Evolutionary conservation across 2,888 invertebrate genomes (phyloP).

Genomic region (Mantis religiosa): DNA sequence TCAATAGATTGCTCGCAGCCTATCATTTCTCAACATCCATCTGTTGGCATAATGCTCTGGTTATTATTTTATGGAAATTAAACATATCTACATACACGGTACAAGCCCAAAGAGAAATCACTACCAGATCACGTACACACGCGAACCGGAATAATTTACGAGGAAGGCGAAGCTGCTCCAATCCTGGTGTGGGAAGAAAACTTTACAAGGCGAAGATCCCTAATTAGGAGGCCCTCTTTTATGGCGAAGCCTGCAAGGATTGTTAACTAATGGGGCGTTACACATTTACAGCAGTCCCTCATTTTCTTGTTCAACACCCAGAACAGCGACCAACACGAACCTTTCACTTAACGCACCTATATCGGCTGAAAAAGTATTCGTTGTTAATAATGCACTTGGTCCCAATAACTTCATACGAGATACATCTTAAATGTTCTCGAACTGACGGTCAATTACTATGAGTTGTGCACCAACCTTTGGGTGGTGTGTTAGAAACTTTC

Average conservation of each 20-base stretch:
- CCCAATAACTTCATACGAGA: no score
- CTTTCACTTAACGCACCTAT: no score
- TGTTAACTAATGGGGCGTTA: neutral
- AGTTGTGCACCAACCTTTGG: no score
- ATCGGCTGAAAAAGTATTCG: no score
- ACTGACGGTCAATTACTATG: no score
- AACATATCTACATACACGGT: neutral
- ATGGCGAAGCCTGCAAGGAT: neutral
- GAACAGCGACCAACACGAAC: no score
- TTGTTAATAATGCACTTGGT: no score
- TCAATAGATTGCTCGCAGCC: neutral
- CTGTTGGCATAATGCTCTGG: neutral
- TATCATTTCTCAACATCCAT: neutral
- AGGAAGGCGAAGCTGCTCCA: neutral
- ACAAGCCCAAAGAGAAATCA: neutral
- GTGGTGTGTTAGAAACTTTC: no score
- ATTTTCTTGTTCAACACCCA: no score
- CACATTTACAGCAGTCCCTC: neutral
- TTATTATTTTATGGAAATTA: neutral
- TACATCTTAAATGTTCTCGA: no score
- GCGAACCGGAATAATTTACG: neutral
- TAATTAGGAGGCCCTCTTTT: neutral
- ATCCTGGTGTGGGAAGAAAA: neutral
- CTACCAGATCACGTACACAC: neutral
- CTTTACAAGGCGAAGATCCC: neutral